Percentiles rank a stretch among this genome's conserved stretches.
These are phyloP conservation scores for Zophobas atratus DNA, from an alignment of 1,140 invertebrate species.

Conservation along the genomic window DNA sequence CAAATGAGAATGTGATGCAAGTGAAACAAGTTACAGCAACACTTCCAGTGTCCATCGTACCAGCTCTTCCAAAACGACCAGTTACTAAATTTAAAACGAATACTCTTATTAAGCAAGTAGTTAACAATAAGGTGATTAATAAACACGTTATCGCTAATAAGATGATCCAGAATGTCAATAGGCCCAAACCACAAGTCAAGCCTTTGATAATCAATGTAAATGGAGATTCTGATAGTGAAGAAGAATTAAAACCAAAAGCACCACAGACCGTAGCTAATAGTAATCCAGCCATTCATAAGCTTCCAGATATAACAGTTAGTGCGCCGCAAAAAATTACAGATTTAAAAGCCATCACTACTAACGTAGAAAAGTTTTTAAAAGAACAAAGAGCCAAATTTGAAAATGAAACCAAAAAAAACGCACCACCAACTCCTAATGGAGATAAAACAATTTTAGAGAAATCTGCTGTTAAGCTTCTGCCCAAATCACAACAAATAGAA, in stretches of 20 bases:
- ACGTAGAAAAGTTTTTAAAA: constrained; percentile 63
- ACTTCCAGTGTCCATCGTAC: constrained; percentile 31
- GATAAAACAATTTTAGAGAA: constrained; percentile 56
- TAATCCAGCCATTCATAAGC: too few species aligned
- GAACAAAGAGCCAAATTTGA: constrained; percentile 65
- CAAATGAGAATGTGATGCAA: constrained; percentile 12
- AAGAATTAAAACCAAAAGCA: constrained; percentile 48
- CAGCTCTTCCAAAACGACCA: constrained; percentile 21
- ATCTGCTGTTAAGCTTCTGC: constrained; percentile 63
- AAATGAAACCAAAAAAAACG: constrained; percentile 49
- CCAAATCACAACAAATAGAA: constrained; percentile 64
- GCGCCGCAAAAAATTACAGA: constrained; percentile 28
- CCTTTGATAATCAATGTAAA: constrained; percentile 65
- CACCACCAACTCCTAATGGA: constrained; percentile 32
- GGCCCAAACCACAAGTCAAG: constrained; percentile 56
- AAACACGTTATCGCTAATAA: neutral
- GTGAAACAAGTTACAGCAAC: constrained; percentile 28
- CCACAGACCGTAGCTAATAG: neutral
- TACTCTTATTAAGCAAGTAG: constrained; percentile 35
- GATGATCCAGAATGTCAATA: neutral
- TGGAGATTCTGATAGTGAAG: constrained; percentile 62
- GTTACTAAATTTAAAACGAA: constrained; percentile 27
- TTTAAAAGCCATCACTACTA: constrained; percentile 50
- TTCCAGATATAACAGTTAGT: neutral
- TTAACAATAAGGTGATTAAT: constrained; percentile 8